Evolutionary conservation across 1,140 invertebrate species (phyloP).

Genomic region (Pseudachorutes palmiensis): DNA sequence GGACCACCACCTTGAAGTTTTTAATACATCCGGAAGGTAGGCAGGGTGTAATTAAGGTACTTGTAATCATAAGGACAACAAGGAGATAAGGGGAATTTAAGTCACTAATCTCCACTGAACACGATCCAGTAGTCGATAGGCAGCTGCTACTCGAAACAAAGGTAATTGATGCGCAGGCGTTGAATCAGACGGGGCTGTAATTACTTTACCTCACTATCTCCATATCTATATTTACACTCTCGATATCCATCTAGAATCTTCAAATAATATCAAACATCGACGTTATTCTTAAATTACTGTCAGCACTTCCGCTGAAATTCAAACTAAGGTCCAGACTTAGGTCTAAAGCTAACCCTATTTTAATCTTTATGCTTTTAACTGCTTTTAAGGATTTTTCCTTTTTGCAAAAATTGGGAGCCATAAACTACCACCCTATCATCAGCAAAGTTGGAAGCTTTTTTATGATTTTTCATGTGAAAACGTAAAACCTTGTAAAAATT

Average conservation of each 20-base stretch:
- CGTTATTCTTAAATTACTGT: no score
- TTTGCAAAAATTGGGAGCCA: no score
- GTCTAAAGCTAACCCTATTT: no score
- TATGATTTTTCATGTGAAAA: neutral
- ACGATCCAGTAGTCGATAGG: neutral
- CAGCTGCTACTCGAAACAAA: neutral
- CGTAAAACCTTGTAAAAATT: neutral
- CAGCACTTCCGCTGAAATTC: no score
- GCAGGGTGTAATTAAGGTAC: neutral
- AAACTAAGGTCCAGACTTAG: no score
- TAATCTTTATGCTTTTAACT: no score
- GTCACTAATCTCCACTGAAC: neutral
- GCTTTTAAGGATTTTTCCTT: no score
- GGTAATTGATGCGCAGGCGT: no score
- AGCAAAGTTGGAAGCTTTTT: no score
- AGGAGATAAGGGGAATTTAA: neutral
- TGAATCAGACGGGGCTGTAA: neutral
- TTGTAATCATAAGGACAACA: neutral
- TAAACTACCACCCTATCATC: no score
- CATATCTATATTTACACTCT: slow-evolving; percentile 10
- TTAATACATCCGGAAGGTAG: slow-evolving; percentile 1
- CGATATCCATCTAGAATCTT: no score
- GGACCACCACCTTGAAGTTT: neutral
- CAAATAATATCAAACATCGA: no score
- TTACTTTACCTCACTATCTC: neutral